Percentiles rank a stretch among this genome's conserved stretches.
Evolutionary conservation across 35 echinoderm and acorn worm genomes (phyloP).

Genomic region (Chiridota heheva): DNA sequence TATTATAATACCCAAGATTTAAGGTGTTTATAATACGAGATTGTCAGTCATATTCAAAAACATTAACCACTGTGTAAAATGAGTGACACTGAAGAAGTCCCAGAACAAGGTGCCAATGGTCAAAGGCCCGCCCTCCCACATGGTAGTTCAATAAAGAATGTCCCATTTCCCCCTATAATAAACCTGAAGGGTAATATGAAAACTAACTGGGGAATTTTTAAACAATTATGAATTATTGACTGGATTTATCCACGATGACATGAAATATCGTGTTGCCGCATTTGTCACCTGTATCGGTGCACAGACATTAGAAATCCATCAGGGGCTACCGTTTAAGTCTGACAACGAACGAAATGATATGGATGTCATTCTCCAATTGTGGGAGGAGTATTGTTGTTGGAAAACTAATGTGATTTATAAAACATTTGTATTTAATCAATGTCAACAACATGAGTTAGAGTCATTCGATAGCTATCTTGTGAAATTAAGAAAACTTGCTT

Average conservation of each 20-base stretch:
- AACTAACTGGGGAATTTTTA: constrained; percentile 17
- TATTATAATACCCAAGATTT: too few species aligned
- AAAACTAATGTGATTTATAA: constrained; percentile 60
- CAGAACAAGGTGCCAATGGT: neutral
- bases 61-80: too few species aligned
- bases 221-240: constrained; percentile 8
- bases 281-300: constrained; percentile 35
- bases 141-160: neutral
- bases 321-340: constrained; percentile 36
- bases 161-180: constrained; percentile 10
- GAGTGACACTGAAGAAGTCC: neutral
- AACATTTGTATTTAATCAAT: constrained; percentile 49
- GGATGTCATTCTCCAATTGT: constrained; percentile 21
- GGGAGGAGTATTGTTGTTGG: constrained; percentile 38
- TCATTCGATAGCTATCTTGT: constrained; percentile 35
- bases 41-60: too few species aligned
- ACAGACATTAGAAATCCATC: constrained; percentile 42
- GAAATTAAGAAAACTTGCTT: constrained; percentile 31
- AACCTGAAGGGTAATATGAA: constrained; percentile 3
- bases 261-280: constrained; percentile 10
- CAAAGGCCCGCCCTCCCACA: neutral
- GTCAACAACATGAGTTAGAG: constrained; percentile 27
- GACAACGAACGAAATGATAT: constrained; percentile 17
- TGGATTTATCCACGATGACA: neutral
- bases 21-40: too few species aligned